Evolutionary conservation across 2,113 vertebrate species (phyloP).

Genomic region (Etia nguti): DNA sequence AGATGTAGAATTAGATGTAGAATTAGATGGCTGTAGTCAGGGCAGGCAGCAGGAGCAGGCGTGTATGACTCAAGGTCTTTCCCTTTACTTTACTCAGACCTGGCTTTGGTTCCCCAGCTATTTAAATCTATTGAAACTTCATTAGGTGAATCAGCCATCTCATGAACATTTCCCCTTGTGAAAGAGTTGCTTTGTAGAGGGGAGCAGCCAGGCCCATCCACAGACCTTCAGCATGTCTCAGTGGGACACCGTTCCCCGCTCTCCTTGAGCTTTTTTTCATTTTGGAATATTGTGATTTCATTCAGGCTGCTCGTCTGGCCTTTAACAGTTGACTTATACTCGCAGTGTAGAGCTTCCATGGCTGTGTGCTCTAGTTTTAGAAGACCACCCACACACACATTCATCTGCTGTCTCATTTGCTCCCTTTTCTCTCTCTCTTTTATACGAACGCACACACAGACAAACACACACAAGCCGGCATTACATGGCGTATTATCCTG

Average conservation of each 20-base stretch:
- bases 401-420: conserved; percentile 86
- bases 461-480: neutral
- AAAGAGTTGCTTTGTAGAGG: conserved; percentile 74
- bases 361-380: conserved; percentile 60
- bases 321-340: conserved; percentile 92
- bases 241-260: conserved; percentile 17
- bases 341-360: conserved; percentile 82
- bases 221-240: conserved; percentile 42
- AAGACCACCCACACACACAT: conserved; percentile 85
- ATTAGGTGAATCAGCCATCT: conserved; percentile 41
- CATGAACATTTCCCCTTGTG: conserved; percentile 62
- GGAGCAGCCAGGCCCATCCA: conserved; percentile 49
- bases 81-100: conserved; percentile 13
- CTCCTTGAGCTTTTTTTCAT: conserved; percentile 39
- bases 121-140: conserved; percentile 81
- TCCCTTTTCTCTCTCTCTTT: conserved; percentile 71
- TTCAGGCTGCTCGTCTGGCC: conserved; percentile 85
- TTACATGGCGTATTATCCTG: neutral
- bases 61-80: conserved; percentile 27
- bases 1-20: neutral
- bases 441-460: conserved; percentile 60
- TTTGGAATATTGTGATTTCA: conserved; percentile 90
- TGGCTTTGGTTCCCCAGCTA: conserved; percentile 54
- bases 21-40: neutral
- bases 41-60: neutral